phyloP scores from a whole-genome alignment of 1,140 invertebrate species.

The Papilio helenus region DNA sequence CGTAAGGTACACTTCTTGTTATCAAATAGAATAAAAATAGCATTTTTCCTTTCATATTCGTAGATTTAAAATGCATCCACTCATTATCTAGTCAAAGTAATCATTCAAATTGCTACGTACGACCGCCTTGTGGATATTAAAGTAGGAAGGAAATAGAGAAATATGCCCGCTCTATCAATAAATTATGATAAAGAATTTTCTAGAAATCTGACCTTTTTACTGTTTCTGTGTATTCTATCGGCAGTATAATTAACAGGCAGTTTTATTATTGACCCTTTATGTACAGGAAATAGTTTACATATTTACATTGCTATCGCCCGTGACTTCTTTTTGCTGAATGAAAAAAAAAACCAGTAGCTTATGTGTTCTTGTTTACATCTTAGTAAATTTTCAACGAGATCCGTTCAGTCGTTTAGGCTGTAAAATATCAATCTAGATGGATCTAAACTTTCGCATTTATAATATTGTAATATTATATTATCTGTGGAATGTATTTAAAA shows the following conservation, averaged over 20 bases:
- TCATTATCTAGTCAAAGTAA: constrained; percentile 16
- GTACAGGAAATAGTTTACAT: too few species aligned
- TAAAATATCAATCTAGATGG: too few species aligned
- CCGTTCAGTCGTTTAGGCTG: too few species aligned
- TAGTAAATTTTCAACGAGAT: too few species aligned
- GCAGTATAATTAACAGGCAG: neutral
- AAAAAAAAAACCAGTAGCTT: too few species aligned
- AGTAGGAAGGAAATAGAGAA: constrained; percentile 7
- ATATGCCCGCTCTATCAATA: neutral
- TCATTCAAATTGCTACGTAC: constrained; percentile 16
- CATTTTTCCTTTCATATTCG: neutral
- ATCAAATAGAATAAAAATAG: neutral
- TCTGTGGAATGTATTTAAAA: too few species aligned
- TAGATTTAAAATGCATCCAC: neutral
- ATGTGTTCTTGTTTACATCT: too few species aligned
- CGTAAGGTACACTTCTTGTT: neutral
- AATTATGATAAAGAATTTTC: neutral
- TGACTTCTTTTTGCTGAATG: too few species aligned
- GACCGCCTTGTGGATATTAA: constrained; percentile 5
- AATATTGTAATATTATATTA: too few species aligned
- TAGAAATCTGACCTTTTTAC: neutral
- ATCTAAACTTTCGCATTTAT: too few species aligned
- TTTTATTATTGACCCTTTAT: neutral
- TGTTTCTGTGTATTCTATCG: neutral
- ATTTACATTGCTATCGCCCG: too few species aligned